Percentiles rank a stretch among this genome's conserved stretches.
Evolutionary conservation across 2,888 invertebrate species (phyloP).

Genomic region (Spatulosminthurus flaviceps): DNA sequence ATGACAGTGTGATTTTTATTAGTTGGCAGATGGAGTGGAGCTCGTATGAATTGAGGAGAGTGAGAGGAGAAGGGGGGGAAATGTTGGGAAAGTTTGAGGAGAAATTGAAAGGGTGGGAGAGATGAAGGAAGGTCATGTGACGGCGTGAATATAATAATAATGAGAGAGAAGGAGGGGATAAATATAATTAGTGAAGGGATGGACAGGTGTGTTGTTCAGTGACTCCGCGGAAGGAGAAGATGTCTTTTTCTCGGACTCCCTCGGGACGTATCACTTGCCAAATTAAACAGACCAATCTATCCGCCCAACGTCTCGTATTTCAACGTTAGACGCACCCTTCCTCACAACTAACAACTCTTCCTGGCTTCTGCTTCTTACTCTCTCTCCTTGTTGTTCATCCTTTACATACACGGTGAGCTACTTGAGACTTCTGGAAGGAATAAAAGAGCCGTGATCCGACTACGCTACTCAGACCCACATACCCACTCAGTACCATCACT

Average conservation of each 20-base stretch:
- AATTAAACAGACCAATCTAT: conserved; percentile 44
- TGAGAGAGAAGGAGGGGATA: conserved; percentile 12
- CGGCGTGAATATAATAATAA: conserved; percentile 18
- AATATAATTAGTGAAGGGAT: conserved; percentile 48
- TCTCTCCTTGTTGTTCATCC: too few relatives aligned
- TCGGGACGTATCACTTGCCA: conserved; percentile 50
- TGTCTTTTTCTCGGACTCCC: conserved; percentile 10
- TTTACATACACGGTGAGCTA: too few relatives aligned
- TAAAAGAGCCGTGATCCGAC: background rate
- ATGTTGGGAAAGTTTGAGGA: background rate
- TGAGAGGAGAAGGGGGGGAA: too few relatives aligned
- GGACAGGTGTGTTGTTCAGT: conserved; percentile 50
- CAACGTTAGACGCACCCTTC: background rate
- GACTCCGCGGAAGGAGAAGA: background rate
- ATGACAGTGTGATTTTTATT: too few relatives aligned
- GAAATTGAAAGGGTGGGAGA: conserved; percentile 9
- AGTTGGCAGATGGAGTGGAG: too few relatives aligned
- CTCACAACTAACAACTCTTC: background rate
- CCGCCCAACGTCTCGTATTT: conserved; percentile 39
- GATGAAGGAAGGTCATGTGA: conserved; percentile 11
- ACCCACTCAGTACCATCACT: conserved; percentile 7
- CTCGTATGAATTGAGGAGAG: too few relatives aligned
- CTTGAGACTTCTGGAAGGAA: background rate
- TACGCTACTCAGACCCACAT: background rate
- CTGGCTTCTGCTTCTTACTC: background rate